A percentile compares a stretch with the other conserved stretches of the same genome.
phyloP scores from a whole-genome alignment of 1,140 invertebrate species.

The Oedothorax gibbosus region DNA sequence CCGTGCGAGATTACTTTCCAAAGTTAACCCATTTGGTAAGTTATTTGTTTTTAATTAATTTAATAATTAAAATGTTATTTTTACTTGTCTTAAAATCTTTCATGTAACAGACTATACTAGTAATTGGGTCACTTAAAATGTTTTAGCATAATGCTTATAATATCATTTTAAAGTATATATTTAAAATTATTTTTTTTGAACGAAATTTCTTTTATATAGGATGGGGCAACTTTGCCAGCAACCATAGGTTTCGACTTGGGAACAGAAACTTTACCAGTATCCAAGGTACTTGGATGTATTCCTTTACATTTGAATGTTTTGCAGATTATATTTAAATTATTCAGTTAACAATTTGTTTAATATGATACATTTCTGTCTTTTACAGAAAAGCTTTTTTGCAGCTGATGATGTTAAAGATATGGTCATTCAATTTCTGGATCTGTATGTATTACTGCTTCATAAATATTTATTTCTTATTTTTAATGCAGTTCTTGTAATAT shows the following conservation, averaged over 20 bases:
- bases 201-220: conserved; percentile 71
- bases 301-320: not conserved
- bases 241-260: conserved; percentile 84
- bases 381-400: conserved; percentile 66
- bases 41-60: conserved; percentile 60
- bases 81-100: too few species aligned
- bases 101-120: too few species aligned
- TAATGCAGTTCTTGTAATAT: too few species aligned
- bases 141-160: too few species aligned
- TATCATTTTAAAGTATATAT: too few species aligned
- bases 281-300: conserved; percentile 67
- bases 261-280: conserved; percentile 75
- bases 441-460: conserved; percentile 62
- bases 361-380: conserved; percentile 30
- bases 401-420: conserved; percentile 65
- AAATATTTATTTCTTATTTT: too few species aligned
- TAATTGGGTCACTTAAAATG: too few species aligned
- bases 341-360: not conserved
- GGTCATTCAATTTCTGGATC: conserved; percentile 67
- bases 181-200: not conserved
- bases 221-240: conserved; percentile 80
- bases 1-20: conserved; percentile 85
- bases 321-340: not conserved
- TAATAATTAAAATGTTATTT: too few species aligned
- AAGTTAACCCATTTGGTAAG: conserved; percentile 86